These are phyloP conservation scores for Sciurus carolinensis DNA, from an alignment of 2,797 vertebrate species.

Conservation along the genomic window DNA sequence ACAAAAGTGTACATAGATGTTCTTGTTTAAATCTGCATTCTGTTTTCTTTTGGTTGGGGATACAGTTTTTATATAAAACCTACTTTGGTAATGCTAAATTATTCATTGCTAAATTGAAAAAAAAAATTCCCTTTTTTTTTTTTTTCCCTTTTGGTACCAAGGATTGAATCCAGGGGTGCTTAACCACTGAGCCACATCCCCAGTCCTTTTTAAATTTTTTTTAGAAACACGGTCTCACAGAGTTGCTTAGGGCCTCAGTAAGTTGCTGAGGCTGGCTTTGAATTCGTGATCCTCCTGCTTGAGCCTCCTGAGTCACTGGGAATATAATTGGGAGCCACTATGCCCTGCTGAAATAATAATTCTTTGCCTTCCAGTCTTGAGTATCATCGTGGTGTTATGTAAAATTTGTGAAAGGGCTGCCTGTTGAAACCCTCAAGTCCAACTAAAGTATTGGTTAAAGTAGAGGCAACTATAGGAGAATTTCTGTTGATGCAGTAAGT, in stretches of 20 bases:
- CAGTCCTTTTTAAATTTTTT: too few species aligned
- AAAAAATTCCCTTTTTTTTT: not conserved
- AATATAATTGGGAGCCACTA: too few species aligned
- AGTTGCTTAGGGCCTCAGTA: too few species aligned
- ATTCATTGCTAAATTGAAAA: not conserved
- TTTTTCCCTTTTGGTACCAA: too few species aligned
- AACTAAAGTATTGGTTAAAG: constrained; percentile 32
- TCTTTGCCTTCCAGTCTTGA: constrained; percentile 14
- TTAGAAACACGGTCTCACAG: too few species aligned
- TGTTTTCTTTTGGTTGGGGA: constrained; percentile 68
- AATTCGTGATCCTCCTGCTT: too few species aligned
- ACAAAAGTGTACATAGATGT: not conserved
- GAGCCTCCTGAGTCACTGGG: too few species aligned
- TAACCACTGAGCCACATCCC: too few species aligned
- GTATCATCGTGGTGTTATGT: not conserved
- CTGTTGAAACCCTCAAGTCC: not conserved
- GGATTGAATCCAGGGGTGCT: too few species aligned
- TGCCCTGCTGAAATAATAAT: not conserved
- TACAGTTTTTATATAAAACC: constrained; percentile 53
- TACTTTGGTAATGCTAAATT: constrained; percentile 16
- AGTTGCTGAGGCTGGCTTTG: too few species aligned
- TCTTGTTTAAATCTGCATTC: constrained; percentile 29
- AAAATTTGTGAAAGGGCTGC: not conserved
- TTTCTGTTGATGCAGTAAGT: constrained; percentile 74
- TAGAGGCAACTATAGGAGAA: not conserved